These are phyloP conservation scores for Drosophila buzzatii DNA, from an alignment of 2,888 invertebrate species.

Conservation along the genomic window DNA sequence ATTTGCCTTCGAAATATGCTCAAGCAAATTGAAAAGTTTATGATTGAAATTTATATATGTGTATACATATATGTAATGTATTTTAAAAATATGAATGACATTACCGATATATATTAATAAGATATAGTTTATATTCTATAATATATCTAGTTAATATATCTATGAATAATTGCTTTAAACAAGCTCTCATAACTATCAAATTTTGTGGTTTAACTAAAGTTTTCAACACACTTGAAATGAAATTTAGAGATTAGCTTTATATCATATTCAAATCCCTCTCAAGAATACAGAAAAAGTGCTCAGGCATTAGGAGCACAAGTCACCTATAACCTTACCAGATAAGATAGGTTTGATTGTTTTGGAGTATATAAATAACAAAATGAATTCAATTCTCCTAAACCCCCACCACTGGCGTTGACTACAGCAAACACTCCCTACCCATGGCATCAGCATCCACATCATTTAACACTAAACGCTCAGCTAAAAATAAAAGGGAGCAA, in stretches of 20 bases:
- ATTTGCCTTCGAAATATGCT: constrained; percentile 9
- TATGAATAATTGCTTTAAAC: background rate
- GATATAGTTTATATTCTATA: background rate
- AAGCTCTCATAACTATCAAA: too few relatives aligned
- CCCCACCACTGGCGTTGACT: background rate
- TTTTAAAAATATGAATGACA: background rate
- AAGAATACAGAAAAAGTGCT: background rate
- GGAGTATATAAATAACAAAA: background rate
- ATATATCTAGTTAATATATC: background rate
- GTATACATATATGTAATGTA: background rate
- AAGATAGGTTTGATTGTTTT: constrained; percentile 10
- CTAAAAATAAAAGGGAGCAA: constrained; percentile 74
- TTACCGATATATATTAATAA: background rate
- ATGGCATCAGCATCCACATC: constrained; percentile 26
- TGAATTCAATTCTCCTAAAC: background rate
- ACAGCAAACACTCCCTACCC: constrained; percentile 26
- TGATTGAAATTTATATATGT: background rate
- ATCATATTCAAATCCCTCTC: background rate
- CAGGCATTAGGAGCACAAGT: background rate
- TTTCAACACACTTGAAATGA: too few relatives aligned
- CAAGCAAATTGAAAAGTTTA: constrained; percentile 18
- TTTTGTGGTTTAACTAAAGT: background rate
- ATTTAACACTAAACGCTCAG: constrained; percentile 41
- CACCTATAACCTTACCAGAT: constrained; percentile 12
- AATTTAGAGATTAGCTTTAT: background rate